These are phyloP conservation scores for Porites rus DNA, from an alignment of 92 coral and sea anemone species.

Conservation along the genomic window DNA sequence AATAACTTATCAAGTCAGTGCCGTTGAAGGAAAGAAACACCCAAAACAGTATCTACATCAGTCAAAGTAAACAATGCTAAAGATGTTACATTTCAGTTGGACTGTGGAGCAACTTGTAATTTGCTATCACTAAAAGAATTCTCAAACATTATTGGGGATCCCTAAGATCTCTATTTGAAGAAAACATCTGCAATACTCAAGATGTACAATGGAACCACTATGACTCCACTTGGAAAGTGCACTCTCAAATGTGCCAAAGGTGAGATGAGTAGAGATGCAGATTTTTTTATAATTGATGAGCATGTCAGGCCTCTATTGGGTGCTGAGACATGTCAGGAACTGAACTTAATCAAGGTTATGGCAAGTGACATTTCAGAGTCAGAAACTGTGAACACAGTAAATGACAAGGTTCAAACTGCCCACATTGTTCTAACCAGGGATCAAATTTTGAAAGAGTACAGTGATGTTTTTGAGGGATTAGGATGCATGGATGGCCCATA, in stretches of 20 bases:
- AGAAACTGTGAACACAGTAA: neutral
- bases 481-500: too few species aligned
- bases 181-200: neutral
- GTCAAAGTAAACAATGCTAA: too few species aligned
- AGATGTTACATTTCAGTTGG: neutral
- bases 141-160: neutral
- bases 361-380: too few species aligned
- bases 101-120: neutral
- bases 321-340: too few species aligned
- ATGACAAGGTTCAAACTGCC: neutral
- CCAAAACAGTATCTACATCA: too few species aligned
- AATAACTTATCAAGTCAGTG: too few species aligned
- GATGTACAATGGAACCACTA: too few species aligned
- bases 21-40: too few species aligned
- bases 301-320: neutral
- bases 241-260: neutral
- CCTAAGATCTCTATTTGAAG: neutral
- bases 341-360: too few species aligned
- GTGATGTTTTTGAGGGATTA: neutral
- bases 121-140: neutral
- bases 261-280: neutral
- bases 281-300: neutral
- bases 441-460: neutral
- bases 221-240: too few species aligned
- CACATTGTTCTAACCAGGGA: neutral